phyloP scores from a whole-genome alignment of 2,113 vertebrate species.

The Orcinus orca region DNA sequence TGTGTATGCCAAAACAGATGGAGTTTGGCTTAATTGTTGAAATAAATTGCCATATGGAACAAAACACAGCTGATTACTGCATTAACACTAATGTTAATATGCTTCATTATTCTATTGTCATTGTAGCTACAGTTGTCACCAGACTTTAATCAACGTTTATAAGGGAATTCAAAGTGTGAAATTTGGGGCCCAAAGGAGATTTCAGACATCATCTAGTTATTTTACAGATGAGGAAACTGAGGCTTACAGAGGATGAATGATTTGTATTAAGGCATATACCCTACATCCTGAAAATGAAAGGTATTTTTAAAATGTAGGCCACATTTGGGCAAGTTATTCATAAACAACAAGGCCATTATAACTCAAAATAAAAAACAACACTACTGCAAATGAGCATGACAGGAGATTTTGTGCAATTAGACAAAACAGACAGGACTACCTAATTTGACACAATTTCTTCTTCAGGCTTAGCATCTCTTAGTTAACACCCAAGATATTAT shows the following conservation, averaged over 20 bases:
- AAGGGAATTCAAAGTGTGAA: slow-evolving; percentile 75
- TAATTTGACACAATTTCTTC: background rate
- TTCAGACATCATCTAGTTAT: background rate
- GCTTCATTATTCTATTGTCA: slow-evolving; percentile 79
- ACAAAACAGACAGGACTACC: background rate
- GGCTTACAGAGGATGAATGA: background rate
- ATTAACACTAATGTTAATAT: slow-evolving; percentile 84
- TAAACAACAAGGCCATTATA: background rate
- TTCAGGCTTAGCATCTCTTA: slow-evolving; percentile 9
- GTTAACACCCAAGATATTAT: background rate
- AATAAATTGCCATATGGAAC: slow-evolving; percentile 85
- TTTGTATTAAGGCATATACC: background rate
- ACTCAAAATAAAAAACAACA: background rate
- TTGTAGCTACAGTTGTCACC: slow-evolving; percentile 76
- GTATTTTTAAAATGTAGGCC: background rate
- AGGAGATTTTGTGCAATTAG: background rate
- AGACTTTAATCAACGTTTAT: slow-evolving; percentile 78
- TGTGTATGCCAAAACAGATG: slow-evolving; percentile 84
- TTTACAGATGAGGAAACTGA: slow-evolving; percentile 20
- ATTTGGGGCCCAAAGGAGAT: slow-evolving; percentile 45
- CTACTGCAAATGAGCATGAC: background rate
- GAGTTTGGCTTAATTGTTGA: slow-evolving; percentile 83
- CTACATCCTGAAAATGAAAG: background rate
- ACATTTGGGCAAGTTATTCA: background rate
- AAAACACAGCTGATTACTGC: slow-evolving; percentile 85